phyloP scores from a whole-genome alignment of 2,888 invertebrate genomes.

The Protophormia terraenovae region DNA sequence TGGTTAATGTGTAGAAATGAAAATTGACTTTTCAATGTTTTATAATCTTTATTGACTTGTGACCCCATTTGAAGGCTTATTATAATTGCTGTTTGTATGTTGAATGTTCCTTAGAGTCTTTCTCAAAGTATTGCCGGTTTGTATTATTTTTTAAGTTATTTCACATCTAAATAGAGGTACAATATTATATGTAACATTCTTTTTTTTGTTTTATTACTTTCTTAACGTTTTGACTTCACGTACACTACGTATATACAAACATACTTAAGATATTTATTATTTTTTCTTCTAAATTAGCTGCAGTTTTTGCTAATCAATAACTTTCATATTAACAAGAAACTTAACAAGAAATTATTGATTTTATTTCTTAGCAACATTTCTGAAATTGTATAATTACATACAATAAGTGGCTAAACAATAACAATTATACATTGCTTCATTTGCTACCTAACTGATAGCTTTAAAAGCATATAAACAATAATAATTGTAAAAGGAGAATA shows the following conservation, averaged over 20 bases:
- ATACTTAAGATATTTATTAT: not conserved
- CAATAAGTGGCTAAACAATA: no score
- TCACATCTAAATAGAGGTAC: not conserved
- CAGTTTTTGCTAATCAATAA: not conserved
- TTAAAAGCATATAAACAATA: no score
- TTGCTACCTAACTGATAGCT: no score
- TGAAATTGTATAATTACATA: not conserved
- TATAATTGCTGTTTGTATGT: constrained; percentile 73
- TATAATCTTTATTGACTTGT: constrained; percentile 51
- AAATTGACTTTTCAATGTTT: constrained; percentile 43
- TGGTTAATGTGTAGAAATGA: constrained; percentile 15
- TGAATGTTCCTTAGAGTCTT: constrained; percentile 81
- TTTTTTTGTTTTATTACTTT: no score
- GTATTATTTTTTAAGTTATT: constrained; percentile 67
- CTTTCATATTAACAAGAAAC: not conserved
- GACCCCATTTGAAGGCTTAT: constrained; percentile 55
- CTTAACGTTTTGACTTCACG: not conserved
- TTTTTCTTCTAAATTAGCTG: no score
- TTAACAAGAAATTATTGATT: not conserved
- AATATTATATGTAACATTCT: not conserved
- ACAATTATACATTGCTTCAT: no score
- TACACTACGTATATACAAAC: not conserved
- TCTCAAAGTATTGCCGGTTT: constrained; percentile 80
- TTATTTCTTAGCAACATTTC: not conserved
- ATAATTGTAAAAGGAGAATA: no score